Evolutionary conservation across 2,113 vertebrate species (phyloP).

Genomic region (Chroicocephalus ridibundus): DNA sequence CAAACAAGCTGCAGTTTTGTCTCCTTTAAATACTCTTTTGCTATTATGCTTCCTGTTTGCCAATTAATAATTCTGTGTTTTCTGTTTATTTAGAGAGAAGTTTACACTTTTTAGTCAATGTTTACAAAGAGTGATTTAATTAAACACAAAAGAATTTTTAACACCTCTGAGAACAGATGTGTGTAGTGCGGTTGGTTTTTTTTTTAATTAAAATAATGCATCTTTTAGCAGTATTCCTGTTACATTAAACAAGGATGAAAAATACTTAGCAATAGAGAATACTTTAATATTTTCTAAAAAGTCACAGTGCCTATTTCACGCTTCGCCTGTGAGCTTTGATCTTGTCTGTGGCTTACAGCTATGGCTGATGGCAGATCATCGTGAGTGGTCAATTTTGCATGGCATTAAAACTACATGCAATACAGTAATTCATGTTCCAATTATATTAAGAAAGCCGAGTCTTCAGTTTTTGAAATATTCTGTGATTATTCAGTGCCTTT

Average conservation of each 20-base stretch:
- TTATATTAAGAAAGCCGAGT: neutral
- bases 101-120: neutral
- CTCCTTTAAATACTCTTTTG: neutral
- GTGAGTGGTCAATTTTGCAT: neutral
- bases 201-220: neutral
- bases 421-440: neutral
- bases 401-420: neutral
- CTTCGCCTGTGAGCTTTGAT: conserved; percentile 33
- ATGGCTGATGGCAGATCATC: neutral
- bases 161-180: neutral
- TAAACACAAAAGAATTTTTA: neutral
- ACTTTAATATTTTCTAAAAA: neutral
- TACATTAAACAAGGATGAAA: neutral
- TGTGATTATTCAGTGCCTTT: neutral
- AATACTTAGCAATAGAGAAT: neutral
- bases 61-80: neutral
- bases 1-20: neutral
- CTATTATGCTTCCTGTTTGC: neutral
- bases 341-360: neutral
- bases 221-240: neutral
- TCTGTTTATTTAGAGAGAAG: neutral
- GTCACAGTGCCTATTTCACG: neutral
- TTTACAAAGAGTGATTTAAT: neutral
- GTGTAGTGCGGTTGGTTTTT: neutral
- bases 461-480: neutral